These are phyloP conservation scores for Psix sp. DNA, from an alignment of 1,140 invertebrate species.

Conservation along the genomic window DNA sequence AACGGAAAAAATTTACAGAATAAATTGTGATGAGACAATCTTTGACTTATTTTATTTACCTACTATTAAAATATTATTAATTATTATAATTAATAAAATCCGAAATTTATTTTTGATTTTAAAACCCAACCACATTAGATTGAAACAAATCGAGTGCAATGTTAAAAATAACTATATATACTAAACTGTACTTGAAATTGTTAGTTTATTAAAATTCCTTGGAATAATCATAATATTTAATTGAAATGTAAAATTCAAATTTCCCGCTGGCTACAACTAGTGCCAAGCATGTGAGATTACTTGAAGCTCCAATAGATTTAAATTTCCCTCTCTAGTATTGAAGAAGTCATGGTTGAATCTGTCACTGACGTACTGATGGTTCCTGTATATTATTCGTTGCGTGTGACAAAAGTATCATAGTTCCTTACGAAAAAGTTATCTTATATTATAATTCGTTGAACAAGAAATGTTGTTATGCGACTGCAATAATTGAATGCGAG, in stretches of 20 bases:
- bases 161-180: too few species aligned
- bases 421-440: too few species aligned
- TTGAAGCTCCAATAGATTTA: slow-evolving; percentile 10
- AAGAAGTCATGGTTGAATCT: slow-evolving; percentile 39
- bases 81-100: too few species aligned
- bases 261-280: background rate
- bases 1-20: slow-evolving; percentile 28
- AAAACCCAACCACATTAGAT: too few species aligned
- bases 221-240: too few species aligned
- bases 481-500: slow-evolving; percentile 7
- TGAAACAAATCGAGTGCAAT: too few species aligned
- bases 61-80: background rate
- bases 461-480: slow-evolving; percentile 11
- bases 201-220: too few species aligned
- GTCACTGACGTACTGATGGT: slow-evolving; percentile 3
- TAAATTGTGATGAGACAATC: slow-evolving; percentile 4
- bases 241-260: background rate
- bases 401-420: too few species aligned
- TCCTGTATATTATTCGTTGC: too few species aligned
- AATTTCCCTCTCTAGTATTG: slow-evolving; percentile 37
- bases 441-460: slow-evolving; percentile 7
- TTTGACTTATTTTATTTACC: background rate
- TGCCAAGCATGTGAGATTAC: background rate
- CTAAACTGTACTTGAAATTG: too few species aligned
- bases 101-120: too few species aligned